Evolutionary conservation across 2,888 invertebrate genomes (phyloP), one percentile per base, ranked within the genome.

Genomic region (Brenthis hecate): DNA sequence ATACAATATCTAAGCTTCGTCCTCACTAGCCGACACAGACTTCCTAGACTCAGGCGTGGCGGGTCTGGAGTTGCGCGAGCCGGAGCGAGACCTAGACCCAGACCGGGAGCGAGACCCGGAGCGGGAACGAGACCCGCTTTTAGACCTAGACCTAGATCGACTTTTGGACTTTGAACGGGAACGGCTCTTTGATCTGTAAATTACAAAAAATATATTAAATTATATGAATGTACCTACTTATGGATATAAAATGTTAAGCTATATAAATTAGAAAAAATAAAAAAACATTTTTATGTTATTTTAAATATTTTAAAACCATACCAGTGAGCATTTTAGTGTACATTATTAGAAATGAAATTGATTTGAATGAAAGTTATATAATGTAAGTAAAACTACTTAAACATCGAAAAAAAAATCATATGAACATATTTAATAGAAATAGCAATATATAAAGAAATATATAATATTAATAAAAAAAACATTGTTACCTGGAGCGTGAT

Each of bases 1-100:
- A 53, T 13, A n/a, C n/a, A 16, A 53, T 16, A 56, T 47, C 78
- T 87, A 92, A 75, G 83, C 86, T 79, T 93, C 92, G 73, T 93
- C 93, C 77, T 94, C 94, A 75, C 94, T 94, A 11, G 94, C 94
- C 0, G 94, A 94, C 4, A 94, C 93, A 14, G 94, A 94, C 76
- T 94, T 94, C 64, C 94, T 88, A 3, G 94, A 94, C 16, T 93
- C 93, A 0, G 94, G 94, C 1, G 94, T 94, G 47, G 93, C 93
- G 0, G 92, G 91, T 53, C 93, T 80, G 1, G 93, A 92, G 79
- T 92, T 77, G 75, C 87, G 73, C 72, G 93, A 93, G 0, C 89
- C 80, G 2, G 89, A 86, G 2, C 89, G 76, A 0, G 88, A 86
- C 0, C 88, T 79, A 71, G 85, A 84, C 71, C 88, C 81, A 5